Evolutionary conservation across 2,888 invertebrate genomes (phyloP).

Genomic region (Brenthis daphne): DNA sequence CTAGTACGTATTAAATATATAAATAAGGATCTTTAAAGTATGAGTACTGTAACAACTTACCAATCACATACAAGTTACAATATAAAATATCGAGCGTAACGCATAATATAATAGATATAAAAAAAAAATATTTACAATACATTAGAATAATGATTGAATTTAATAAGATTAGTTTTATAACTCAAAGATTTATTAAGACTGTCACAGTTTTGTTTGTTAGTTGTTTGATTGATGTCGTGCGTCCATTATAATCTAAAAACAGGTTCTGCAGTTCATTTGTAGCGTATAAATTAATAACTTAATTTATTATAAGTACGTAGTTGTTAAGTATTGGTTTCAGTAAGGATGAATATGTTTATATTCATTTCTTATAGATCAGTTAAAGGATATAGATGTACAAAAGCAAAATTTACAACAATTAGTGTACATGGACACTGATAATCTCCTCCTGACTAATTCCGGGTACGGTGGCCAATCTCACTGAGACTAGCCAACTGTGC

Average conservation of each 20-base stretch:
- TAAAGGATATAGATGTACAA: too few relatives aligned
- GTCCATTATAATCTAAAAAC: conserved; percentile 35
- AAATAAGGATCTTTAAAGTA: too few relatives aligned
- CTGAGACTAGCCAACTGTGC: too few relatives aligned
- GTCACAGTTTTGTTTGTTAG: conserved; percentile 41
- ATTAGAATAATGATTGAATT: conserved; percentile 36
- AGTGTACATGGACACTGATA: too few relatives aligned
- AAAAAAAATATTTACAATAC: conserved; percentile 27
- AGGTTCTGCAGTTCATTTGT: conserved; percentile 25
- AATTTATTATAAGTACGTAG: conserved; percentile 18
- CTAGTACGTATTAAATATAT: too few relatives aligned
- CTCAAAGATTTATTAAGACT: conserved; percentile 39
- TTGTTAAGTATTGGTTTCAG: background rate
- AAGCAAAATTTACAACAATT: too few relatives aligned
- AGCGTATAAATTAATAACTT: conserved; percentile 33
- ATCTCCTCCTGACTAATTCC: too few relatives aligned
- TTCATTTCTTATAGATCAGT: too few relatives aligned
- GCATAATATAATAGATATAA: conserved; percentile 18
- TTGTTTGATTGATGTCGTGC: conserved; percentile 38
- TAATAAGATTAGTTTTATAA: conserved; percentile 38
- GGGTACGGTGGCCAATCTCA: too few relatives aligned
- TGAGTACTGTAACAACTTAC: too few relatives aligned
- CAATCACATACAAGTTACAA: conserved; percentile 7
- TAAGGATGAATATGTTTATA: too few relatives aligned
- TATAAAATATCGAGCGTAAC: conserved; percentile 23